phyloP scores from a whole-genome alignment of 2,888 invertebrate genomes.

The Syritta pipiens region DNA sequence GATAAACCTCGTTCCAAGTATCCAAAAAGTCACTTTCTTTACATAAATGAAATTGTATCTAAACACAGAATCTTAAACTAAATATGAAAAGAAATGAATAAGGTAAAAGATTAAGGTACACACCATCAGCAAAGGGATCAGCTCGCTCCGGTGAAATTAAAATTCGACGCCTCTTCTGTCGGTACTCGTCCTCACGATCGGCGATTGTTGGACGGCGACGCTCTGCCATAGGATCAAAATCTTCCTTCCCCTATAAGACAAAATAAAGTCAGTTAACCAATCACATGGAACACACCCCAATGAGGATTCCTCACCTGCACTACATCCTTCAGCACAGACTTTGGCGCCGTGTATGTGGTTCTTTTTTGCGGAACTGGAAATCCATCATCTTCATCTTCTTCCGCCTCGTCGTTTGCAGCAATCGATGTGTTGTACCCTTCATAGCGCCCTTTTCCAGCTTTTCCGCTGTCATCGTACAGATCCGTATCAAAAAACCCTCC shows the following conservation, averaged over 20 bases:
- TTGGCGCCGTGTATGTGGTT: slow-evolving; percentile 90
- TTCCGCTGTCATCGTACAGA: slow-evolving; percentile 88
- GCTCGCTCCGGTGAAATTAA: slow-evolving; percentile 97
- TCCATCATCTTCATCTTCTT: slow-evolving; percentile 88
- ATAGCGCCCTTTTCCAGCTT: slow-evolving; percentile 87
- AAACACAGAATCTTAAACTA: slow-evolving; percentile 60
- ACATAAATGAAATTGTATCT: slow-evolving; percentile 32
- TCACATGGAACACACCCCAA: too few relatives aligned
- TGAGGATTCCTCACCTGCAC: slow-evolving; percentile 83
- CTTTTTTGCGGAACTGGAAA: slow-evolving; percentile 87
- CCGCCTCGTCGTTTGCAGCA: slow-evolving; percentile 97
- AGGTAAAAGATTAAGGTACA: slow-evolving; percentile 76
- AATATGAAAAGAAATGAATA: too few relatives aligned
- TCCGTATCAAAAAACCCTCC: slow-evolving; percentile 94
- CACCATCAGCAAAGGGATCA: slow-evolving; percentile 99
- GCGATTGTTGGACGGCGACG: slow-evolving; percentile 94
- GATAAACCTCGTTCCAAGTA: slow-evolving; percentile 47
- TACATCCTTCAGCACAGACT: slow-evolving; percentile 93
- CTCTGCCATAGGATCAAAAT: slow-evolving; percentile 96
- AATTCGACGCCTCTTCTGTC: slow-evolving; percentile 91
- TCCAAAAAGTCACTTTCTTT: slow-evolving; percentile 17
- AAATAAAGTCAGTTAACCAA: neutral
- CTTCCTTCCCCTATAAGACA: slow-evolving; percentile 87
- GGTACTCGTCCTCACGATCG: slow-evolving; percentile 98
- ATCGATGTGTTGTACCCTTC: slow-evolving; percentile 98